A percentile compares a stretch with the other conserved stretches of the same genome.
Conservation (phyloP, 2,888 invertebrate genomes). For the Mythimna impura region DNA sequence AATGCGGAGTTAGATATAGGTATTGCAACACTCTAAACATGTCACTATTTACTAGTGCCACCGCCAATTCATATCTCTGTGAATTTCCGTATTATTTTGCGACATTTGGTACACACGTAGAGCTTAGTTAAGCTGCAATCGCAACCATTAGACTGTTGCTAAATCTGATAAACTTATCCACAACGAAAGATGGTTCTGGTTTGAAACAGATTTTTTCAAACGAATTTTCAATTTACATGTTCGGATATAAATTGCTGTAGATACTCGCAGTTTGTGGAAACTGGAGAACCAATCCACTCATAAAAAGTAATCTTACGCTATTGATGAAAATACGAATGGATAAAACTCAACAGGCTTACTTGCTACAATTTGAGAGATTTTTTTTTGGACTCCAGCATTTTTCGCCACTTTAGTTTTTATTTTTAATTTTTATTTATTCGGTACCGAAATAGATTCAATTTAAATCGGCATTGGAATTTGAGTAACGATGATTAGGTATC, state of each 20-base stretch:
- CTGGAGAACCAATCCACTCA: not conserved
- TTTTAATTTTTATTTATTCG: too few relatives aligned
- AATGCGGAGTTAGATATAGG: not conserved
- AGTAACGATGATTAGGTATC: too few relatives aligned
- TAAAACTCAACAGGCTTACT: constrained; percentile 6
- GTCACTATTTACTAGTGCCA: not conserved
- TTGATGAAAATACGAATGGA: not conserved
- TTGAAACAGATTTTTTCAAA: not conserved
- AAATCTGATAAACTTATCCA: not conserved
- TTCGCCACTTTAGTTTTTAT: too few relatives aligned
- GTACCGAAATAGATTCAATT: too few relatives aligned
- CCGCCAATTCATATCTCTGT: not conserved
- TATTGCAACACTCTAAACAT: constrained; percentile 4
- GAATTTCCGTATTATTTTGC: constrained; percentile 3
- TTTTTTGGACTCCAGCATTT: not conserved
- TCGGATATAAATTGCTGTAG: not conserved
- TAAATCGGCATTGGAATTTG: too few relatives aligned
- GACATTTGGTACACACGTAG: not conserved
- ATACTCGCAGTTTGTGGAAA: not conserved
- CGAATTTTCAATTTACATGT: not conserved
- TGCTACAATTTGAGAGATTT: not conserved
- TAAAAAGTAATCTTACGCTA: not conserved
- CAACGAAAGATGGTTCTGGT: not conserved
- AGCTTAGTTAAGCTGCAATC: not conserved
- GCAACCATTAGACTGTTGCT: not conserved